Percentiles rank a stretch among this genome's conserved stretches.
Evolutionary conservation across 2,888 invertebrate species (phyloP).

Genomic region (Tinea semifulvella): DNA sequence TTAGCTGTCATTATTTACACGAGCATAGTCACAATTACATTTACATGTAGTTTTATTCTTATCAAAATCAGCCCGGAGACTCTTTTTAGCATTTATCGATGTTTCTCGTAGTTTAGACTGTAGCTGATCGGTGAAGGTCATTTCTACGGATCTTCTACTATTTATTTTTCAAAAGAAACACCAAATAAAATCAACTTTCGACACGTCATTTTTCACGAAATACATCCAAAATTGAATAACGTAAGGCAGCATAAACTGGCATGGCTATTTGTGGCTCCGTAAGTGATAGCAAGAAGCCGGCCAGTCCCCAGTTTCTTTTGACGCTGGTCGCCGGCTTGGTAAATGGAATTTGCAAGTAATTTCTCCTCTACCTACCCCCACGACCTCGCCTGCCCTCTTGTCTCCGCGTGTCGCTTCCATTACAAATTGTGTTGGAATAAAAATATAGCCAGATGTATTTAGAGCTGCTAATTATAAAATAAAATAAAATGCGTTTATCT

Average conservation of each 20-base stretch:
- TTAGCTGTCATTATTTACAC: too few relatives aligned
- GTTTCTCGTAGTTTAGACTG: too few relatives aligned
- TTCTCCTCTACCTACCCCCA: constrained; percentile 37
- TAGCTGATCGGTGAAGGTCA: too few relatives aligned
- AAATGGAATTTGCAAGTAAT: constrained; percentile 68
- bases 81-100: too few relatives aligned
- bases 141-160: background rate
- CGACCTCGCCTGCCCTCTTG: constrained; percentile 47
- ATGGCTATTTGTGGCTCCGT: constrained; percentile 8
- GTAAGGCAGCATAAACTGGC: background rate
- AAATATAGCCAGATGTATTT: constrained; percentile 43
- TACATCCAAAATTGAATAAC: background rate
- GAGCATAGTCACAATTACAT: too few relatives aligned
- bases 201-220: background rate
- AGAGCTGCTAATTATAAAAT: constrained; percentile 29
- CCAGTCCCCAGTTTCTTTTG: constrained; percentile 37
- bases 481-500: too few relatives aligned
- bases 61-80: too few relatives aligned
- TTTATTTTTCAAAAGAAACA: background rate
- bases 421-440: constrained; percentile 67
- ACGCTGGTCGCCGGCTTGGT: constrained; percentile 51
- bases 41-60: too few relatives aligned
- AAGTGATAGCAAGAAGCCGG: constrained; percentile 10
- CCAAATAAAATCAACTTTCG: background rate
- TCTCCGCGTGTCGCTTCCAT: constrained; percentile 64